phyloP scores from a whole-genome alignment of 2,113 vertebrate species.

The Sinocyclocheilus grahami region DNA sequence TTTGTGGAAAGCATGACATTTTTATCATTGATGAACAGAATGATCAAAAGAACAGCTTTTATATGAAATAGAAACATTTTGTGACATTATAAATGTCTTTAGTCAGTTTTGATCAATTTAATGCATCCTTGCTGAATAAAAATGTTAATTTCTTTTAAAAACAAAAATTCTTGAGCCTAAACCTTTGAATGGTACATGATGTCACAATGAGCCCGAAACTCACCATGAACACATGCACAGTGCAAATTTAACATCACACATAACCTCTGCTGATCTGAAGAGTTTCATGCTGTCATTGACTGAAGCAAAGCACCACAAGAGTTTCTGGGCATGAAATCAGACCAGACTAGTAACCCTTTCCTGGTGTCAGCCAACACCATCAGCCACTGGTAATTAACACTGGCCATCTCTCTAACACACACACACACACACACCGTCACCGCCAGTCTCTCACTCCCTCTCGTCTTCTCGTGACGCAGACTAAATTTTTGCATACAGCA shows the following conservation, averaged over 20 bases:
- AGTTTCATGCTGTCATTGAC: slow-evolving; percentile 9
- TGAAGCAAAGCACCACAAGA: slow-evolving; percentile 53
- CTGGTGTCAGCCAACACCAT: slow-evolving; percentile 68
- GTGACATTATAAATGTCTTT: neutral
- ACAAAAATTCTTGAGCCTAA: neutral
- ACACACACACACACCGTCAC: neutral
- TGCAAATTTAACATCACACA: neutral
- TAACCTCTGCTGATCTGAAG: neutral
- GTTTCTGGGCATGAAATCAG: slow-evolving; percentile 55
- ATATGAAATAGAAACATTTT: too few species aligned
- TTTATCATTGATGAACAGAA: too few species aligned
- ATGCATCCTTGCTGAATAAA: neutral
- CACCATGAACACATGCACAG: neutral
- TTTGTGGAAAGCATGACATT: neutral
- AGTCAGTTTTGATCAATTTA: neutral
- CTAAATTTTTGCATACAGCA: slow-evolving; percentile 51
- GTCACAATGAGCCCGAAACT: neutral
- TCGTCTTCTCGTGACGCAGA: slow-evolving; percentile 10
- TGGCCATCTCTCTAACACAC: slow-evolving; percentile 34
- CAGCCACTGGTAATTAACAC: slow-evolving; percentile 57
- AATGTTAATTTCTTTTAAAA: neutral
- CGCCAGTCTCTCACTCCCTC: slow-evolving; percentile 1
- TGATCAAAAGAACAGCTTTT: too few species aligned
- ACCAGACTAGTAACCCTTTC: slow-evolving; percentile 45
- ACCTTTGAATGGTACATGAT: neutral